Base-by-base conservation (phyloP, 2,113 vertebrate species). In the Stegostoma tigrinum region DNA sequence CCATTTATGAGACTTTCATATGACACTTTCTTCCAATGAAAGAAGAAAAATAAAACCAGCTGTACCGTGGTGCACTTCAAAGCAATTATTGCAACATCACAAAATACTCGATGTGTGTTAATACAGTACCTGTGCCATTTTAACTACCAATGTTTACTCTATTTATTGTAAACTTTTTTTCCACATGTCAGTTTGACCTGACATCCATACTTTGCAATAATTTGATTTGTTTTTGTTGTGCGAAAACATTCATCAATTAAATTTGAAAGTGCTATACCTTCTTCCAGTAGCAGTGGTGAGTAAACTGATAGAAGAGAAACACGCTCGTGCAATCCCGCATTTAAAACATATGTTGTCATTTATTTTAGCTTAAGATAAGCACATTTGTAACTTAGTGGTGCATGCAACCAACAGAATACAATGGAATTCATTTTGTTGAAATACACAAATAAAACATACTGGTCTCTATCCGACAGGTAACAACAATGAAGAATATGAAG, bases 401-500 rank as follows among this genome's bases (percentile, higher is more conserved):
- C 5, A 19, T 67, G 34, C 10, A 48, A 14, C 38, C 70, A 38
- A 30, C 67, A 48, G 27, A 75, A 45, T 72, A 52, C 72, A 12
- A 68, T 95, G 27, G 42, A 95, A 95, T 27, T 75, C 72, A 30
- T 27, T 72, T 68, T 72, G 19, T 72, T 72, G 42, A 95, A 75
- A 48, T 70, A 30, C 61, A 66, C 3, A 7, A 66, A 93, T 95
- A 75, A 52, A 80, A 85, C 10, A 61, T 30, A 67, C n/a, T 95
- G 38, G 48, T 64, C 19, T 95, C 24, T 95, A 89, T 80, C 70
- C 96, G 96, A 42, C 97, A 99, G 99, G 97, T 75, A 98, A 97
- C 97, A 98, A 97, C 97, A 98, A 98, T 19, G 98, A 99, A 1
- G 98, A 98, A 96, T 96, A 97, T 96, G 98, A 99, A 96, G 98